Base-by-base conservation (phyloP, 2,888 invertebrate species). In the Chymomyza amoena region DNA sequence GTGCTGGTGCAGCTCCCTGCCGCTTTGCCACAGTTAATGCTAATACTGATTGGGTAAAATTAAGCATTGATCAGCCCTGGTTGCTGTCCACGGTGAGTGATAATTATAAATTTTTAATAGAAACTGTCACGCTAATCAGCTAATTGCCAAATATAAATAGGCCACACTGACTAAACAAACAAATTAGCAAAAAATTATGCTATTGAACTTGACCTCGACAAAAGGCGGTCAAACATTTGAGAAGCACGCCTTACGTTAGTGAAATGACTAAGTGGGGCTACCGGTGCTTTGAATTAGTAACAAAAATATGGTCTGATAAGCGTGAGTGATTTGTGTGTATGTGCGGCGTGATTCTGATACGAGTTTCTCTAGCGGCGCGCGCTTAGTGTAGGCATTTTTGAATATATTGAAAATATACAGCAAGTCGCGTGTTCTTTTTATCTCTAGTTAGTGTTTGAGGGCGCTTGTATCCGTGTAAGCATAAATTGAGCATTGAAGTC, bases 41-140 rank as follows among this genome's bases (percentile, higher is more conserved):
- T 76, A 92, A 94, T 64, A 97, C 97, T 45, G 89, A 91, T 65
- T 97, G 97, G 95, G 93, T 95, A 50, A 94, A 95, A 77, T 93
- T 98, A 70, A 93, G 95, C 16, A 93, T 93, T 15, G 94, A 94
- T 69, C 94, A 98, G 90, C 96, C 97, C 20, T 99, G 99, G 99
- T 94, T 99, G 50, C 93, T 94, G 80, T 95, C 94, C 70, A 95
- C 95, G 92, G 96, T 95, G 90, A 91, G 91, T 88, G 66, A 61
- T 64, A 64, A 50, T 28, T n/a, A n/a, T n/a, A n/a, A 45, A 45
- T 25, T 18, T 52, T 64, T 61, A 64, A 59, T 59, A 72, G 28
- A 15, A 16, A 16, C 39, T 39, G 39, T 9, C 39, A 10, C 51
- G n/a, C 52, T 61, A 25, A 60, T 50, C 20, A 50, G 15, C 50